phyloP scores from a whole-genome alignment of 2,797 vertebrate genomes.

The Etheostoma nigrum region DNA sequence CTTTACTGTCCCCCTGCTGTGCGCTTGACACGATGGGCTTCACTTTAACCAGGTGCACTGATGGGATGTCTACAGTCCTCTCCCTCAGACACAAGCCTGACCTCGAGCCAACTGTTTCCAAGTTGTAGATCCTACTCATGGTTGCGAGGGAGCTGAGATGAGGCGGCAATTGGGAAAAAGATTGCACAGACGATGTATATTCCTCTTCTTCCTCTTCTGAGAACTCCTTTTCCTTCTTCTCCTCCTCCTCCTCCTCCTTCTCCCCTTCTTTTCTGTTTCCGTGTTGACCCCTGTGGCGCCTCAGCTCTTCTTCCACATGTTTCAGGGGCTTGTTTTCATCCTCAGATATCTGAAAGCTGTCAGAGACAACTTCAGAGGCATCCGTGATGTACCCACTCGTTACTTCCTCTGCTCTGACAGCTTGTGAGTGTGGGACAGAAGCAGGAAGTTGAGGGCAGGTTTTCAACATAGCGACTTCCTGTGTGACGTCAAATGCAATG shows the following conservation, averaged over 20 bases:
- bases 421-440: conserved; percentile 70
- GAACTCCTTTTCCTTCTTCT: conserved; percentile 47
- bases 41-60: conserved; percentile 76
- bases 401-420: conserved; percentile 73
- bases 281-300: conserved; percentile 19
- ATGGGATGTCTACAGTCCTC: conserved; percentile 65
- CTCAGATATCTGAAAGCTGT: conserved; percentile 47
- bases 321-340: conserved; percentile 57
- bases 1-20: conserved; percentile 55
- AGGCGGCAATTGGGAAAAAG: conserved; percentile 64
- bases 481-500: conserved; percentile 74
- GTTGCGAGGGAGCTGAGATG: conserved; percentile 69
- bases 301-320: conserved; percentile 71
- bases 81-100: conserved; percentile 76
- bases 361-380: conserved; percentile 39
- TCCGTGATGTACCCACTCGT: conserved; percentile 25
- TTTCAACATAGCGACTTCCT: conserved; percentile 82
- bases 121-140: conserved; percentile 87
- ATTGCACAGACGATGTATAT: conserved; percentile 51
- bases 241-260: conserved; percentile 19
- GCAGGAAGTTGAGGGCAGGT: conserved; percentile 83
- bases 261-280: conserved; percentile 49
- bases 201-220: conserved; percentile 64
- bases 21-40: conserved; percentile 65
- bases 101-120: conserved; percentile 79